Conservation (phyloP, 2,113 vertebrate species). For the Rostratula benghalensis region DNA sequence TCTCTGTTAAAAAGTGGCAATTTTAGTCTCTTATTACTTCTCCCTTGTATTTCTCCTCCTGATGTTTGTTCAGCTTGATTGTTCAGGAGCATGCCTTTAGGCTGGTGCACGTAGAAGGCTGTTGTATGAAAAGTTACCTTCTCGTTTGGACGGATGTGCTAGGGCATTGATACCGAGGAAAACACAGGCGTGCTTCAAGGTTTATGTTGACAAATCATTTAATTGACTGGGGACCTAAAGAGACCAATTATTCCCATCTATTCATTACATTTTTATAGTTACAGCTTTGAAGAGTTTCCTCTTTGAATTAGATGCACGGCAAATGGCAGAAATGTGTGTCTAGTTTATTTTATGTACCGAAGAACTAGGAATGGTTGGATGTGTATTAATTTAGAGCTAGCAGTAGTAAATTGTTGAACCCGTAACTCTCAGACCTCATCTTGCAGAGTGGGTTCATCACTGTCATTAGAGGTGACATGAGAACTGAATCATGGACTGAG, state of each 20-base stretch:
- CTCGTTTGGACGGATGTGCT: not conserved
- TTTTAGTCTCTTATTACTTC: not conserved
- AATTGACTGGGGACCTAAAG: not conserved
- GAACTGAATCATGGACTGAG: constrained; percentile 24
- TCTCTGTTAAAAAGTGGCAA: not conserved
- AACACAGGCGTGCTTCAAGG: accelerated
- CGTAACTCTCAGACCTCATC: not conserved
- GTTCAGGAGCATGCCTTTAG: not conserved
- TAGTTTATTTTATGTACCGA: not conserved
- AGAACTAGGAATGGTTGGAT: not conserved
- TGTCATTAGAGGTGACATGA: constrained; percentile 42
- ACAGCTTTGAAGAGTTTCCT: not conserved
- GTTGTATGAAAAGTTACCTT: not conserved
- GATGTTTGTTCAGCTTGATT: not conserved
- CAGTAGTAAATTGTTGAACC: not conserved
- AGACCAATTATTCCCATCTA: not conserved
- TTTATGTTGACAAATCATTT: not conserved
- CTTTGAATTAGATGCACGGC: not conserved
- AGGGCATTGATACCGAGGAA: not conserved
- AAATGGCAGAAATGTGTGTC: not conserved
- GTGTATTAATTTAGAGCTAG: constrained; percentile 14
- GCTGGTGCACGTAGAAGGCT: not conserved
- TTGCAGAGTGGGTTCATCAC: not conserved
- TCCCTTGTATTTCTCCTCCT: not conserved
- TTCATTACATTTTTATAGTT: not conserved